Evolutionary conservation across 2,797 vertebrate genomes (phyloP).

Genomic region (Channa striata): DNA sequence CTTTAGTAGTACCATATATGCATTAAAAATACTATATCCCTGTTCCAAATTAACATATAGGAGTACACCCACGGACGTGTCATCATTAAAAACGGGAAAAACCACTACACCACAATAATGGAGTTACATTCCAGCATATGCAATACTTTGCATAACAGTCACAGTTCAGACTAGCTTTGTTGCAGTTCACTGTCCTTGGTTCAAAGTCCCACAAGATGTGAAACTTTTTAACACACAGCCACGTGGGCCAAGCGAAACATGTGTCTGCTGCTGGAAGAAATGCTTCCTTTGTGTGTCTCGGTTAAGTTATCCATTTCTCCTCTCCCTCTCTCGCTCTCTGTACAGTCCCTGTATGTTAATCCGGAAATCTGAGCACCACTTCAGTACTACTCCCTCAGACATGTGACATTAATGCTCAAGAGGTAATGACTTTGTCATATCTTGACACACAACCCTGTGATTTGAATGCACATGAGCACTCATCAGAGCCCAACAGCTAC

Average conservation of each 20-base stretch:
- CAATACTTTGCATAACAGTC: background rate
- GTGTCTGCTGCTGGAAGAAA: slow-evolving; percentile 36
- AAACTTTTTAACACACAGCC: slow-evolving; percentile 20
- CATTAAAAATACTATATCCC: background rate
- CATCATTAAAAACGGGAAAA: slow-evolving; percentile 12
- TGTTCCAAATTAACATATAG: slow-evolving; percentile 1
- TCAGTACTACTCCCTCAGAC: slow-evolving; percentile 48
- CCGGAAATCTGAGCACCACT: slow-evolving; percentile 76
- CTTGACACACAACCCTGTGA: slow-evolving; percentile 37
- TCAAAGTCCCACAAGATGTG: slow-evolving; percentile 24
- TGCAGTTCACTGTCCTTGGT: background rate
- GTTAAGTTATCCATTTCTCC: slow-evolving; percentile 36
- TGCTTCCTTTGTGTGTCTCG: slow-evolving; percentile 51
- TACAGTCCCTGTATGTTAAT: slow-evolving; percentile 68
- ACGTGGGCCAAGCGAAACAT: slow-evolving; percentile 12
- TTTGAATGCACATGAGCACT: slow-evolving; percentile 39
- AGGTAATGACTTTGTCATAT: slow-evolving; percentile 55
- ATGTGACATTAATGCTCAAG: slow-evolving; percentile 67
- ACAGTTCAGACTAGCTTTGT: slow-evolving; percentile 2
- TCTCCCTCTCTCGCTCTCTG: slow-evolving; percentile 34
- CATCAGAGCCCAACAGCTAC: slow-evolving; percentile 19
- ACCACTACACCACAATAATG: slow-evolving; percentile 2
- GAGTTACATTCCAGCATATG: background rate
- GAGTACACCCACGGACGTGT: background rate
- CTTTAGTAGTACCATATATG: no score